Evolutionary conservation across 2,888 invertebrate species (phyloP).

Genomic region (Caenorhabditis auriculariae): DNA sequence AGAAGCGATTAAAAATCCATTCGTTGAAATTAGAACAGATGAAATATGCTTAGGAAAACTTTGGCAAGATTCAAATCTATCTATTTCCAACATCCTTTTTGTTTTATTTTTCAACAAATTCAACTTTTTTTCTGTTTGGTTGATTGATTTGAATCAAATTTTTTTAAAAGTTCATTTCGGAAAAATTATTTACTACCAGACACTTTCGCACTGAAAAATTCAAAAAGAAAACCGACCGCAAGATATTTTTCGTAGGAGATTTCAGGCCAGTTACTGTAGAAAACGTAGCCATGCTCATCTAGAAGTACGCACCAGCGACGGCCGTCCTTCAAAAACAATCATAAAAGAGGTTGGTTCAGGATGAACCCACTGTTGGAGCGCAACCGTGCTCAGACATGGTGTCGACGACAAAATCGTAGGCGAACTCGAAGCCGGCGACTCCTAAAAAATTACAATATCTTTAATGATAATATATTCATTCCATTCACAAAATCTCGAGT

Average conservation of each 20-base stretch:
- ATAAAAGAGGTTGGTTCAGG: too few relatives aligned
- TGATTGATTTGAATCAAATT: not conserved
- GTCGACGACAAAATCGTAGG: slow-evolving; percentile 56
- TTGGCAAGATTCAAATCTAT: too few relatives aligned
- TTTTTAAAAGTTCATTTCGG: not conserved
- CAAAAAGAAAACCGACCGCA: slow-evolving; percentile 10
- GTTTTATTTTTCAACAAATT: too few relatives aligned
- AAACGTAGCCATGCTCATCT: slow-evolving; percentile 61
- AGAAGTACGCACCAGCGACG: slow-evolving; percentile 54
- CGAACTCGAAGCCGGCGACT: slow-evolving; percentile 59
- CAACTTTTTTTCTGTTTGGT: too few relatives aligned
- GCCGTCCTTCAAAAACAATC: slow-evolving; percentile 21
- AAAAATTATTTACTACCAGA: not conserved
- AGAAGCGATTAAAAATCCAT: too few relatives aligned
- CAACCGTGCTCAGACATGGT: slow-evolving; percentile 51
- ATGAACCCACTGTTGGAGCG: slow-evolving; percentile 20
- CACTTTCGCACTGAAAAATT: not conserved
- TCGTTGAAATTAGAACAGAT: too few relatives aligned
- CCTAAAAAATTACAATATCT: slow-evolving; percentile 3
- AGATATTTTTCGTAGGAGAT: slow-evolving; percentile 41
- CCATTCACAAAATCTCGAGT: too few relatives aligned
- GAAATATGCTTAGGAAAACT: too few relatives aligned
- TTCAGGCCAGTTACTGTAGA: slow-evolving; percentile 53
- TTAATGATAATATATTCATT: too few relatives aligned
- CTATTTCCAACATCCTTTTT: too few relatives aligned